Evolutionary conservation across 2,797 vertebrate genomes (phyloP), one percentile per base, ranked within the genome.

Genomic region (Somateria mollissima): DNA sequence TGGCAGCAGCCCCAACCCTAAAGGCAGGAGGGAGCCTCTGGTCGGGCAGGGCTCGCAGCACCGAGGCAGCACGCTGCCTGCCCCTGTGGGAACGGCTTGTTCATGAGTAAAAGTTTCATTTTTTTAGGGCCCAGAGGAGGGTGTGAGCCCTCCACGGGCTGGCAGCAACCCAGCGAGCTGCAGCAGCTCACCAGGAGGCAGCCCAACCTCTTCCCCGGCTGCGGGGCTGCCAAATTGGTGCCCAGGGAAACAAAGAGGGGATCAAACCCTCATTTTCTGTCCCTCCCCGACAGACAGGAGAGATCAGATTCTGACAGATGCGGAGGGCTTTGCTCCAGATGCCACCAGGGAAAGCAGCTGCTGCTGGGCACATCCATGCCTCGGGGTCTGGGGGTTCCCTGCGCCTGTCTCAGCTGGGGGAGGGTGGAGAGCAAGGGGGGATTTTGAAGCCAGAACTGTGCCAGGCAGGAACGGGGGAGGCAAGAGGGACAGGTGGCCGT

Each of bases 1-100:
- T 88, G 92, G 73, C 17, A 32, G 28, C 15, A 18, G 47, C 15
- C 20, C 51, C 27, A 9, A 53, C 51, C 27, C 27, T 28, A 28
- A 53, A 53, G 51, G 27, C 51, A 53, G 51, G 51, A 9, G 27
- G 51, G 25, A 53, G 51, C 51, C 51, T 53, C 25, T 1, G 18
- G 51, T 54, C 1, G 0, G 84, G 57, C 81, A 84, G 0, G 1
- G 80, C 71, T 89, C 11, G 21, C 0, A 3, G 54, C 67, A 39
- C 71, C 27, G 6, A 34, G 57, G 34, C 58, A 84, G 43, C 51
- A 49, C 13, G 4, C 18, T 3, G 51, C 79, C 56, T 37, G 58
- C 37, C 75, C 79, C 53, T 0, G 0, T 86, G 71, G 89, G 76
- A 81, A 78, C 84, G 66, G 43, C 28, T 53, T 25, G 27, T 7